Conservation (phyloP, 2,797 vertebrate species). For the Anas bahamensis region DNA sequence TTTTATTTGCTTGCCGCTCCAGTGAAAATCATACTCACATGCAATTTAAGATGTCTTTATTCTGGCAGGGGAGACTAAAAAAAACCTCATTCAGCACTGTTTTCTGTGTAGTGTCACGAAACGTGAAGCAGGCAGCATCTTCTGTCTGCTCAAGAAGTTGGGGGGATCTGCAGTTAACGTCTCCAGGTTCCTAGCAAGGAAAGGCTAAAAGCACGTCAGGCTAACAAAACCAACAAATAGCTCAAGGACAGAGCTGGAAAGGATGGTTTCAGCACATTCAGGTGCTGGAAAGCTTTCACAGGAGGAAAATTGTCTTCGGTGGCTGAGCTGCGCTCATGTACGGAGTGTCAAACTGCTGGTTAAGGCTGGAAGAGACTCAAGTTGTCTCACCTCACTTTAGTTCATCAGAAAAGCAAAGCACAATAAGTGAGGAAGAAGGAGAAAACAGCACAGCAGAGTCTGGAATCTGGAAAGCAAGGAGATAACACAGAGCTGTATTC, state of each 20-base stretch:
- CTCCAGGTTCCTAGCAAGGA: not conserved
- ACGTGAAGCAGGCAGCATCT: not conserved
- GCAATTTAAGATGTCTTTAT: not conserved
- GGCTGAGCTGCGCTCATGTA: constrained; percentile 24
- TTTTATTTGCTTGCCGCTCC: not conserved
- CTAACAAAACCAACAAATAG: constrained; percentile 34
- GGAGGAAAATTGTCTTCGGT: constrained; percentile 30
- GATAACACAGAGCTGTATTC: not conserved
- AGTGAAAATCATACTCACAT: fast-evolving
- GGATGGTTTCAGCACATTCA: constrained; percentile 8
- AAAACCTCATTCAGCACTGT: not conserved
- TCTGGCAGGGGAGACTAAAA: not conserved
- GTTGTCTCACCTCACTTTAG: constrained; percentile 17
- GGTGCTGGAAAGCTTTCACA: constrained; percentile 40
- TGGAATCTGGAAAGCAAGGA: constrained; percentile 34
- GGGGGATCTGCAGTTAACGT: not conserved
- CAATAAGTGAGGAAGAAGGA: not conserved
- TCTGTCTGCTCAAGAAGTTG: not conserved
- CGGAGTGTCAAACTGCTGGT: constrained; percentile 6
- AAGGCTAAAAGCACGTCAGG: not conserved
- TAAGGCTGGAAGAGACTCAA: constrained; percentile 14
- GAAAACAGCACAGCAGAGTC: not conserved
- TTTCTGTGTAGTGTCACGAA: not conserved
- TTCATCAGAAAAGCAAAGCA: not conserved
- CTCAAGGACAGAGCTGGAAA: constrained; percentile 33